These are phyloP conservation scores for Phalacrocorax brasilianus DNA, from an alignment of 2,113 vertebrate species.

Conservation along the genomic window DNA sequence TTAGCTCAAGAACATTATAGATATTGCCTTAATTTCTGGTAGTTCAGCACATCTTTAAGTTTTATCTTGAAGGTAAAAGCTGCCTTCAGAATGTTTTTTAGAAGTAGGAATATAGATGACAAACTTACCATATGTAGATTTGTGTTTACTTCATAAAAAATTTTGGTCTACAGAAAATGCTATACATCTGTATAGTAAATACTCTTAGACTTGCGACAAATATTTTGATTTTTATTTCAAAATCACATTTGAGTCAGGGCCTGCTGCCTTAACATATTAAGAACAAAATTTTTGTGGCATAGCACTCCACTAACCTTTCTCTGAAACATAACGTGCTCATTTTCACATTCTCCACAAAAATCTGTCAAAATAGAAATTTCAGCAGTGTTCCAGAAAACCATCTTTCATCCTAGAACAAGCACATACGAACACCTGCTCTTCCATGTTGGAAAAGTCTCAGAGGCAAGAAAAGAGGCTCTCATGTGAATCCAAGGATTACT, in stretches of 20 bases:
- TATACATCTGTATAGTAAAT: neutral
- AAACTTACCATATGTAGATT: neutral
- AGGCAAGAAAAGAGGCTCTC: neutral
- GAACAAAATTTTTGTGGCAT: neutral
- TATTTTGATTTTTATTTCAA: neutral
- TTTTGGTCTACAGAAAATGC: neutral
- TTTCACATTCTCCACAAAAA: neutral
- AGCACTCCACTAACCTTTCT: neutral
- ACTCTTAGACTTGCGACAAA: neutral
- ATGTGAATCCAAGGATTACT: conserved; percentile 42
- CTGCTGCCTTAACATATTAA: neutral
- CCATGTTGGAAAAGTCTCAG: neutral
- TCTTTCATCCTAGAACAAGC: neutral
- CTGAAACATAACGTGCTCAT: neutral
- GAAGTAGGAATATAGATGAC: neutral
- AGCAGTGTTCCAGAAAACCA: neutral
- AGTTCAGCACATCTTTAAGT: neutral
- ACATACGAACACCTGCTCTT: neutral
- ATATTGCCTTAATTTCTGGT: neutral
- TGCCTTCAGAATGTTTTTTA: neutral
- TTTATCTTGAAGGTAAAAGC: neutral
- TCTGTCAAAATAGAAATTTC: neutral
- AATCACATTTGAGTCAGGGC: neutral
- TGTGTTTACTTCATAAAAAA: neutral
- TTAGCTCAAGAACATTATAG: neutral